Conservation (phyloP, 2,888 invertebrate species). For the Dryococelus australis region DNA sequence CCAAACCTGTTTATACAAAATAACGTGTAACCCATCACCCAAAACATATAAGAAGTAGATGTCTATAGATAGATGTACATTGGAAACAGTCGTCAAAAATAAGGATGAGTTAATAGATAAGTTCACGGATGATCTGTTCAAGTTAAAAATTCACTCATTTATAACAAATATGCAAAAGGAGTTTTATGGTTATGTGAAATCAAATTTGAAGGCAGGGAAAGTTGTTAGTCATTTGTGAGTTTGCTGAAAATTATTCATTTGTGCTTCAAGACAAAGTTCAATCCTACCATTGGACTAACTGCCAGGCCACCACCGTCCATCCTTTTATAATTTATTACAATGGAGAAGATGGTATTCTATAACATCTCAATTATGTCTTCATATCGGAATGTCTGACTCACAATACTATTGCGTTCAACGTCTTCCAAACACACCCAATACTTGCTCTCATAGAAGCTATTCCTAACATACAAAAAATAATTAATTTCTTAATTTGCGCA, state of each 20-base stretch:
- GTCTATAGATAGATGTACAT: too few species aligned
- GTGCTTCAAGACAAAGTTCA: background rate
- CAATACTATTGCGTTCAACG: background rate
- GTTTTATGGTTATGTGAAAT: background rate
- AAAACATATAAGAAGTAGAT: too few species aligned
- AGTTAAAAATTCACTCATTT: background rate
- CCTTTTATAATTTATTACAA: background rate
- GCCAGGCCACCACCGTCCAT: background rate
- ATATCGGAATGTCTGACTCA: background rate
- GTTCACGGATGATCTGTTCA: too few species aligned
- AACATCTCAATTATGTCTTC: background rate
- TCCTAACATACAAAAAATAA: background rate
- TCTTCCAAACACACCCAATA: background rate
- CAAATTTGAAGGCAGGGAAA: background rate
- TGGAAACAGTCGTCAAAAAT: too few species aligned
- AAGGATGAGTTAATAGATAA: too few species aligned
- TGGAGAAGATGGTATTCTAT: background rate
- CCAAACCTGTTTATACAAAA: too few species aligned
- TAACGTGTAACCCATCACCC: too few species aligned
- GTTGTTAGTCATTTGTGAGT: background rate
- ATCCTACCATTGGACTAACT: too few species aligned
- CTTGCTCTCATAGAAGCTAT: background rate
- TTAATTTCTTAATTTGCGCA: background rate
- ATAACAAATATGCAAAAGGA: too few species aligned
- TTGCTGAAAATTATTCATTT: conserved; percentile 16